A percentile compares a stretch with the other conserved stretches of the same genome.
Evolutionary conservation across 2,888 invertebrate genomes (phyloP).

Genomic region (Euplexia lucipara): DNA sequence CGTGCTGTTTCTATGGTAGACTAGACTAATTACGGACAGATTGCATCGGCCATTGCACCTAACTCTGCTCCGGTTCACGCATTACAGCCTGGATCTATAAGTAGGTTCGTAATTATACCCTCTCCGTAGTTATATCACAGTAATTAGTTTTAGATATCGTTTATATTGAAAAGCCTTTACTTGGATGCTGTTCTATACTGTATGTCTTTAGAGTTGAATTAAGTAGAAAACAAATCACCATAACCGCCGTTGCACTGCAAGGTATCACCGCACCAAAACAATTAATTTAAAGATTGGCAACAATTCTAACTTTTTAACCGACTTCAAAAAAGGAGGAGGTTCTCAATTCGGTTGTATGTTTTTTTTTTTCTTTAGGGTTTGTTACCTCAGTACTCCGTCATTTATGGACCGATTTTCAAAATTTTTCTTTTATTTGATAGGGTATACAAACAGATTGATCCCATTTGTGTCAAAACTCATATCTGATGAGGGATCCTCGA

Average conservation of each 20-base stretch:
- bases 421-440: no score
- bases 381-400: no score
- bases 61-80: slow-evolving; percentile 70
- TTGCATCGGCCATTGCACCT: slow-evolving; percentile 81
- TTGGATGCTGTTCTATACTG: not conserved
- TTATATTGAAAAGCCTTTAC: slow-evolving; percentile 21
- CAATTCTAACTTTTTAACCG: not conserved
- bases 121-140: slow-evolving; percentile 3
- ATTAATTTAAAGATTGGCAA: not conserved
- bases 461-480: no score
- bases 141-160: slow-evolving; percentile 25
- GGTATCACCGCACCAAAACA: not conserved
- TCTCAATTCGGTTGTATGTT: no score
- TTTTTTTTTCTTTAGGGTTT: no score
- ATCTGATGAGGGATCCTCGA: no score
- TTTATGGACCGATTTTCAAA: no score
- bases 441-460: no score
- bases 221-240: not conserved
- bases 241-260: not conserved
- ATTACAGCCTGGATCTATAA: slow-evolving; percentile 65
- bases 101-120: slow-evolving; percentile 31
- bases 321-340: no score
- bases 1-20: slow-evolving; percentile 65
- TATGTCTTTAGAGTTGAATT: not conserved
- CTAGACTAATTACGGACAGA: slow-evolving; percentile 81